phyloP scores from a whole-genome alignment of 2,113 vertebrate species.

The Pao palembangensis region DNA sequence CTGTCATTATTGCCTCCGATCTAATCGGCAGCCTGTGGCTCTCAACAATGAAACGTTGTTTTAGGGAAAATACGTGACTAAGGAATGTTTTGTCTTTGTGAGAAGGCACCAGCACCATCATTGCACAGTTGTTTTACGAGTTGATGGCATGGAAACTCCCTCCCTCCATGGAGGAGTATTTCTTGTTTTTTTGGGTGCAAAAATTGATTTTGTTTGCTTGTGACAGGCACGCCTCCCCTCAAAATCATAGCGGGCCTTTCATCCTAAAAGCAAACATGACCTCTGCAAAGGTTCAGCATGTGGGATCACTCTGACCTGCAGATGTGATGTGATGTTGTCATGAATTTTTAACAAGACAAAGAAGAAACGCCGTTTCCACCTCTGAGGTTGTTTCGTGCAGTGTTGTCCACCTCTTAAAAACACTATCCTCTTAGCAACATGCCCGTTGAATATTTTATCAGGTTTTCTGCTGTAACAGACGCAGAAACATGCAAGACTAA shows the following conservation, averaged over 20 bases:
- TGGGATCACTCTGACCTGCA: constrained; percentile 33
- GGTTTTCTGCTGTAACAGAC: no score
- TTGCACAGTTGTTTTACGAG: not conserved
- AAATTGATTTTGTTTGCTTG: no score
- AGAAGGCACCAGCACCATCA: not conserved
- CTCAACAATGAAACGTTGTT: constrained; percentile 17
- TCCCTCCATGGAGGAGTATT: no score
- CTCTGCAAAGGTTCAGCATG: constrained; percentile 35
- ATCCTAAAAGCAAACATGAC: constrained; percentile 21
- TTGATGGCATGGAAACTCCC: no score
- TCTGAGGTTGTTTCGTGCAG: constrained; percentile 2
- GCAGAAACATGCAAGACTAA: no score
- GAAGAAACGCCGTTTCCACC: constrained; percentile 16
- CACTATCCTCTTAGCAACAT: no score
- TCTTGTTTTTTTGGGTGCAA: no score
- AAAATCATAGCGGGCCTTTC: constrained; percentile 29
- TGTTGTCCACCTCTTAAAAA: no score
- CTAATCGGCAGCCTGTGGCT: constrained; percentile 28
- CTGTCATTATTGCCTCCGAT: constrained; percentile 28
- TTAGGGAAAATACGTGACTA: constrained; percentile 10
- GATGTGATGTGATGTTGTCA: constrained; percentile 33
- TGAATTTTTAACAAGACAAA: constrained; percentile 43
- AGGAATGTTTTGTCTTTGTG: constrained; percentile 16
- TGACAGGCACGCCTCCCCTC: not conserved
- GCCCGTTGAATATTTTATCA: no score